Base-by-base conservation (phyloP, 1,140 invertebrate species). In the Papilio machaon region DNA sequence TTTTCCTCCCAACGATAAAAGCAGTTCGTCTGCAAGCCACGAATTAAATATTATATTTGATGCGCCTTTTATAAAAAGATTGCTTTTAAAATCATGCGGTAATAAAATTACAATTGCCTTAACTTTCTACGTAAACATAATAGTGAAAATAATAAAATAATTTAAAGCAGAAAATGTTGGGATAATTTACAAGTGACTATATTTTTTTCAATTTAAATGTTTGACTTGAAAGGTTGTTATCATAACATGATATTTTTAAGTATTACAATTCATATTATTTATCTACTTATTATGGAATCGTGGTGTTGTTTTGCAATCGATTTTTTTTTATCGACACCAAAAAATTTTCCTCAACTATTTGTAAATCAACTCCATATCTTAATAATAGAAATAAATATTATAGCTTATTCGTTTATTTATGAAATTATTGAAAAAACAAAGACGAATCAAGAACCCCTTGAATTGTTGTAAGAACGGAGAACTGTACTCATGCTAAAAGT, bases 1-100 rank as follows among this genome's bases (percentile, higher is more conserved):
- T 84, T 84, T 84, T 86, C 82, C 83, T 86, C 83, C 46, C 60
- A 76, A 47, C 82, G 85, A 86, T 85, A 85, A 85, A 83, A 73
- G 75, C 80, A 64, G 74, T 58, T 38, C 35, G 52, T 52, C 23
- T 49, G 8, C 75, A 79, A 15, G 64, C 64, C 9, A 70, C 64
- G 64, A 70, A 70, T 35, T 13, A 19, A 58, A 10, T 11, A 46
- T 70, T 81, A 75, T 0, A 67, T 75, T 77, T 74, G 84, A 85
- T 82, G 54, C 70, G 84, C 13, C 77, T 77, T 58, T 15, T 49
- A 49, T 75, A 0, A 64, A 30, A 9, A 49, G 46, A 4, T 52
- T 52, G 49, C 17, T 10, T 49, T 52, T 17, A 52, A 52, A 52
- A 17, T 6, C 17, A 17, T 17, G 15, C 15, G 49, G 17, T 17